phyloP scores from a whole-genome alignment of 2,797 vertebrate genomes.

The Rhabdophis nuchalis region DNA sequence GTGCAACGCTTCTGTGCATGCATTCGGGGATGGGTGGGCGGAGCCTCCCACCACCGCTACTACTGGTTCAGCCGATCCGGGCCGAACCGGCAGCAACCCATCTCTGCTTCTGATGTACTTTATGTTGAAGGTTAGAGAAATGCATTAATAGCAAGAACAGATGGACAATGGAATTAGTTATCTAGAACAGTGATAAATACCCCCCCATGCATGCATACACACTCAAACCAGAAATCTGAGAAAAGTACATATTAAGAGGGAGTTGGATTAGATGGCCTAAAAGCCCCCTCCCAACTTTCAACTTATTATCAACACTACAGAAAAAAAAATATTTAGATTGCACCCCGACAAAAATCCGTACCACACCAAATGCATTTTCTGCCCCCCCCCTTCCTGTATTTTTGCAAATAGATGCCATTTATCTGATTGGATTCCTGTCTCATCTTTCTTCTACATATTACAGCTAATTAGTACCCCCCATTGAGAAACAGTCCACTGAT shows the following conservation, averaged over 20 bases:
- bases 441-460: slow-evolving; percentile 73
- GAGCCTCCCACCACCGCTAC: too few relatives aligned
- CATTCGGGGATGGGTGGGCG: too few relatives aligned
- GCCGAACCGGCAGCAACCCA: too few relatives aligned
- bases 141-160: neutral
- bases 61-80: too few relatives aligned
- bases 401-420: slow-evolving; percentile 74
- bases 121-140: neutral
- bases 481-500: slow-evolving; percentile 77
- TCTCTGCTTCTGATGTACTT: neutral
- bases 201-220: accelerated
- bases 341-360: slow-evolving; percentile 52
- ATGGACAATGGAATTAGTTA: neutral
- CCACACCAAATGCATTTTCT: slow-evolving; percentile 53
- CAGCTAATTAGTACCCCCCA: slow-evolving; percentile 79
- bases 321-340: slow-evolving; percentile 49
- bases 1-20: too few relatives aligned
- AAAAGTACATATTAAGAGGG: neutral
- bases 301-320: neutral
- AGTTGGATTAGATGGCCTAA: neutral
- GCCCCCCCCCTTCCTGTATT: slow-evolving; percentile 63
- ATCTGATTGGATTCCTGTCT: slow-evolving; percentile 77
- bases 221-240: neutral
- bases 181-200: too few relatives aligned
- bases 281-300: neutral